Evolutionary conservation across 37 sponge, comb jelly and placozoan species (phyloP).

Genomic region (Theonella swinhoei): DNA sequence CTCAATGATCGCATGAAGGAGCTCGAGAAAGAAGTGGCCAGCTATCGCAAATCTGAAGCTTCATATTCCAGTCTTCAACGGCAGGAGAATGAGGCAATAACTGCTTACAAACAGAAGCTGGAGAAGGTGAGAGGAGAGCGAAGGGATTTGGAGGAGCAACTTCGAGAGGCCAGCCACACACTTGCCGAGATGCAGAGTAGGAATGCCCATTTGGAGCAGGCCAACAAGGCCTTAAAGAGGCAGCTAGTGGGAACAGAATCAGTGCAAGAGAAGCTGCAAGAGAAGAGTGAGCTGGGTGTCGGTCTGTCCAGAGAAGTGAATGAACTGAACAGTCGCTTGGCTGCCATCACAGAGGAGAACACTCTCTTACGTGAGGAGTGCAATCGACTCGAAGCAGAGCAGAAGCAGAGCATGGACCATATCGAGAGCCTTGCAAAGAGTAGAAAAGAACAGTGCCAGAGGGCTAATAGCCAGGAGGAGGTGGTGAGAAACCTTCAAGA

Average conservation of each 20-base stretch:
- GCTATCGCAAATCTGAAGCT: neutral
- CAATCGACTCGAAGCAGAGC: neutral
- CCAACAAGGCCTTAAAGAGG: neutral
- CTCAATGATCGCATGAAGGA: neutral
- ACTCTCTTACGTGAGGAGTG: neutral
- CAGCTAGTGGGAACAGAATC: neutral
- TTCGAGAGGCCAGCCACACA: neutral
- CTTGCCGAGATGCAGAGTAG: neutral
- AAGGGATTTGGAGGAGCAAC: constrained; percentile 1
- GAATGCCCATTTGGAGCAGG: neutral
- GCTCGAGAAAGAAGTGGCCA: neutral
- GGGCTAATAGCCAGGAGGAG: constrained; percentile 32
- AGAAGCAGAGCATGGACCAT: neutral
- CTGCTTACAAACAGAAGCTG: constrained; percentile 14
- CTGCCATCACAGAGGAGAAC: constrained; percentile 26
- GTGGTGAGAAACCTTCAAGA: constrained; percentile 41
- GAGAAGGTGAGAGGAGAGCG: neutral
- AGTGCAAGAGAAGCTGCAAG: neutral
- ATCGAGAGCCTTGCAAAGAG: constrained; percentile 31
- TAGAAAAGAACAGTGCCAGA: constrained; percentile 14
- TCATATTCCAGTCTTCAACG: constrained; percentile 1
- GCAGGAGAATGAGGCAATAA: constrained; percentile 9
- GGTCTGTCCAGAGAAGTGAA: neutral
- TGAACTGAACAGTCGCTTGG: constrained; percentile 9
- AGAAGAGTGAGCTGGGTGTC: neutral